A percentile compares a stretch with the other conserved stretches of the same genome.
These are phyloP conservation scores for Blastobasis lacticolella DNA, from an alignment of 2,888 invertebrate species.

Conservation along the genomic window DNA sequence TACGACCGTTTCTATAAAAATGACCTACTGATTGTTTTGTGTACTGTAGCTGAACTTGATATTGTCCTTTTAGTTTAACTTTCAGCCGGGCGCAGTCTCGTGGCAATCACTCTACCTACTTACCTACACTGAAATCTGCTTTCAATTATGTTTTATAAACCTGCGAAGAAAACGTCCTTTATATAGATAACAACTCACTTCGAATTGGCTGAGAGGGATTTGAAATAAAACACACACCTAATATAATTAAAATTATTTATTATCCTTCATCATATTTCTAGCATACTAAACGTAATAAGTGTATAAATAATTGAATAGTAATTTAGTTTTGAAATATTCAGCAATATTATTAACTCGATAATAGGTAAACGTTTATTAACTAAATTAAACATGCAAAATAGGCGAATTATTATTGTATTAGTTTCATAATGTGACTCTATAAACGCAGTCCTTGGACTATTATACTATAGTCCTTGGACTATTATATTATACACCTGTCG, in stretches of 20 bases:
- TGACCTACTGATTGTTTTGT: no score
- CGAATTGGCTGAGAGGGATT: no score
- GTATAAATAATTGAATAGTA: conserved; percentile 75
- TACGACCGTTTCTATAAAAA: no score
- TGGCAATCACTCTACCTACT: no score
- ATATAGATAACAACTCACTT: no score
- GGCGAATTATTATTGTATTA: conserved; percentile 67
- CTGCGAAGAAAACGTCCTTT: no score
- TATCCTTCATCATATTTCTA: conserved; percentile 76
- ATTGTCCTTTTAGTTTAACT: no score
- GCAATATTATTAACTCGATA: conserved; percentile 67
- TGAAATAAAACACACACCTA: conserved; percentile 57
- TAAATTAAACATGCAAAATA: conserved; percentile 65
- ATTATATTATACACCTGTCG: conserved; percentile 7
- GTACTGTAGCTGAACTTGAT: no score
- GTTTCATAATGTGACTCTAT: conserved; percentile 49
- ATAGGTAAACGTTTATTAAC: conserved; percentile 52
- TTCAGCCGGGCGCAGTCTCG: no score
- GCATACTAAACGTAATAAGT: conserved; percentile 77
- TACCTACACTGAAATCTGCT: no score
- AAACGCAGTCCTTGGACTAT: conserved; percentile 38
- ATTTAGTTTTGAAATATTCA: conserved; percentile 72
- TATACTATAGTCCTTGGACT: conserved; percentile 28
- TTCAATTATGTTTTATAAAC: no score
- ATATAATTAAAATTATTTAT: conserved; percentile 77